These are phyloP conservation scores for Thamnaconus septentrionalis DNA, from an alignment of 2,113 vertebrate species.

Conservation along the genomic window DNA sequence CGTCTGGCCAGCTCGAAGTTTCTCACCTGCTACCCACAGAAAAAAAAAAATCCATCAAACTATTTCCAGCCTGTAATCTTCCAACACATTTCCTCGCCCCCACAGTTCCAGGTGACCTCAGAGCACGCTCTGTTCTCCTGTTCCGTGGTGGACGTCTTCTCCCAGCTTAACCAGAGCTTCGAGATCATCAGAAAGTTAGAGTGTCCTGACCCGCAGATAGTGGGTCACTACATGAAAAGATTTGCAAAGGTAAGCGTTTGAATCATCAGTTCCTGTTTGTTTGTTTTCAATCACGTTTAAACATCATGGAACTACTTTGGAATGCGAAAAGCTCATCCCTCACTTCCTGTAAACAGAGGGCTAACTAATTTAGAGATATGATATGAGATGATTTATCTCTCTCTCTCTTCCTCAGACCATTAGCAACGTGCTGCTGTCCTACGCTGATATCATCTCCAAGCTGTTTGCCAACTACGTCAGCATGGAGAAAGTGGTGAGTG, in stretches of 20 bases:
- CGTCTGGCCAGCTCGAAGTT: neutral
- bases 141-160: slow-evolving; percentile 97
- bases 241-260: slow-evolving; percentile 89
- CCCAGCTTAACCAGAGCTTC: slow-evolving; percentile 99
- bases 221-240: slow-evolving; percentile 96
- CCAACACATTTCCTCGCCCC: slow-evolving; percentile 10
- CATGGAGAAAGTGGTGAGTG: slow-evolving; percentile 92
- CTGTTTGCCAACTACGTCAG: slow-evolving; percentile 91
- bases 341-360: no score
- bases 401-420: slow-evolving; percentile 83
- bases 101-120: slow-evolving; percentile 95
- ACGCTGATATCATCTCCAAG: slow-evolving; percentile 93
- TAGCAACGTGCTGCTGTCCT: slow-evolving; percentile 95
- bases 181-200: slow-evolving; percentile 98
- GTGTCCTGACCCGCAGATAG: slow-evolving; percentile 95
- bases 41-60: neutral
- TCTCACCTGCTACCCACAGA: slow-evolving; percentile 14
- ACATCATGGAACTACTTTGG: no score
- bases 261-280: no score
- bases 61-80: slow-evolving; percentile 13
- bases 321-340: no score
- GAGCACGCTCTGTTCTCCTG: slow-evolving; percentile 98
- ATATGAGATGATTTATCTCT: neutral
- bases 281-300: no score
- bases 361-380: no score